Base-by-base conservation (phyloP, 2,888 invertebrate genomes). In the Stenotaenia linearis region DNA sequence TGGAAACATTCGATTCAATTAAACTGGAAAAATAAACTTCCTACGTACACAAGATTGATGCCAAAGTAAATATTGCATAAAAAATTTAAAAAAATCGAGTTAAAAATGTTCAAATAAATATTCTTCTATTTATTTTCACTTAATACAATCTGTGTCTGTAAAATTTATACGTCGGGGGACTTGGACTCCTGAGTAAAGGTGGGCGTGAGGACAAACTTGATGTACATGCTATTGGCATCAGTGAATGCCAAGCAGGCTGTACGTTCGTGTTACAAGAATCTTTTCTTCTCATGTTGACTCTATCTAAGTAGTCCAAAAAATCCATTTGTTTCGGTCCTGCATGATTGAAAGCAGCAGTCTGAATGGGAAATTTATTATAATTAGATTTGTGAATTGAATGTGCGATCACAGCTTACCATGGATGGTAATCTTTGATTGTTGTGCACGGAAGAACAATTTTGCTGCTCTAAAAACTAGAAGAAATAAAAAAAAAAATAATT, bases 121-220 rank as follows among this genome's bases (percentile, higher is more conserved):
- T 69, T 10, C 25, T 25, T 69, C 25, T 69, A 10, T 15, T 69
- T 69, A 15, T 15, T 69, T 69, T 28, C 56, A 56, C 18, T 56
- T 69, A 69, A 69, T 69, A 69, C 69, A 69, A 69, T 69, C 28
- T 69, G 28, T 69, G 69, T 69, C 69, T 69, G n/a, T 69, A 69
- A n/a, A 69, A 69, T 69, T 69, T 69, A 25, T 28, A 69, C 23
- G n/a, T 28, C 5, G 69, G 69, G 5, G 69, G 69, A 25, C 69
- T 69, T n/a, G 69, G 69, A 28, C 69, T 69, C 25, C 69, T 15
- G 21, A 50, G 50, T 50, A 50, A 50, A 50, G 50, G 69, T 23
- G 69, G 69, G 15, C 25, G 25, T 28, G 69, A 69, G 28, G 28
- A 12, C n/a, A 23, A 15, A 12, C 25, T 69, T 0, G 69, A 28